Conservation (phyloP, 2,888 invertebrate genomes). For the Argyresthia albistria region DNA sequence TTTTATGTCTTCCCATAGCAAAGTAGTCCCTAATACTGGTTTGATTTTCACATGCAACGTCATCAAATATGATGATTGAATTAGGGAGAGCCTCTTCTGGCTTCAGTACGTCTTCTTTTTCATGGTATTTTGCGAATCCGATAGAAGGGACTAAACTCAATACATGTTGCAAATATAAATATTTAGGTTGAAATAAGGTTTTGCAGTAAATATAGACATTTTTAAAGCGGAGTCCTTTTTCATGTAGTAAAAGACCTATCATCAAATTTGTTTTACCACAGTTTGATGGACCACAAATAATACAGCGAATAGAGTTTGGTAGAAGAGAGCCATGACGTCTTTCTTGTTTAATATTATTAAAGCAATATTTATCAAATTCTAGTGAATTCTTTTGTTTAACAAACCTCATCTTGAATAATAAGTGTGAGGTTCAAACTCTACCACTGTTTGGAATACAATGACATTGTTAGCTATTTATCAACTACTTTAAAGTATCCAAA, state of each 20-base stretch:
- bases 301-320: background rate
- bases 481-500: too few species aligned
- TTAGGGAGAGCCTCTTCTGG: background rate
- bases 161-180: background rate
- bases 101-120: background rate
- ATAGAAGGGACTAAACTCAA: background rate
- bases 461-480: too few species aligned
- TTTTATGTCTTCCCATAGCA: constrained; percentile 8
- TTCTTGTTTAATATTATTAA: background rate
- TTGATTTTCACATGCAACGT: constrained; percentile 8
- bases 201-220: background rate
- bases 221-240: background rate
- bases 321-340: background rate
- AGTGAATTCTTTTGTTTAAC: background rate
- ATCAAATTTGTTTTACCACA: background rate
- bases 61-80: constrained; percentile 7
- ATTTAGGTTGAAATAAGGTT: background rate
- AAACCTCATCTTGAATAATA: background rate
- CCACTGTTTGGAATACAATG: too few species aligned
- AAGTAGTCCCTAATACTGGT: constrained; percentile 7
- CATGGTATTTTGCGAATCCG: background rate
- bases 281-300: background rate
- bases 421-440: too few species aligned
- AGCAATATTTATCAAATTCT: background rate
- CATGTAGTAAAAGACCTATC: background rate